phyloP scores from a whole-genome alignment of 2,888 invertebrate species.

The Pollenia angustigena region DNA sequence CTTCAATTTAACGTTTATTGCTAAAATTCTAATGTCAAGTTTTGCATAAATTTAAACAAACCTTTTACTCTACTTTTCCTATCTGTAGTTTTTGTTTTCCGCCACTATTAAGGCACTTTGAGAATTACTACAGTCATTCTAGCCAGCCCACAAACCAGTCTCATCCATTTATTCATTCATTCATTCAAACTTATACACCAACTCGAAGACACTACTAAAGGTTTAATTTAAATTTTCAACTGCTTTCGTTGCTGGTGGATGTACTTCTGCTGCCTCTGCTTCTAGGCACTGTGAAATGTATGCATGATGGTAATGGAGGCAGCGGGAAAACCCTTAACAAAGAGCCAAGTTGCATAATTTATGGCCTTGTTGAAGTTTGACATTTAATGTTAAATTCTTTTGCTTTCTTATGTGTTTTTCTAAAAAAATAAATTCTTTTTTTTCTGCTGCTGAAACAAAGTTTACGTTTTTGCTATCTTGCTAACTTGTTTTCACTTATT shows the following conservation, averaged over 20 bases:
- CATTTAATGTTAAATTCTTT: slow-evolving; percentile 65
- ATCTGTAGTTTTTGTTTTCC: background rate
- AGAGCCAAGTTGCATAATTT: slow-evolving; percentile 68
- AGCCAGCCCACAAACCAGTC: slow-evolving; percentile 8
- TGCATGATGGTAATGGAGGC: background rate
- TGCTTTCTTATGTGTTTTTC: slow-evolving; percentile 20
- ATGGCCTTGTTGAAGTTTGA: slow-evolving; percentile 69
- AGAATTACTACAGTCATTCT: background rate
- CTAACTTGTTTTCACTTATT: background rate
- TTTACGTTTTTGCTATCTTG: background rate
- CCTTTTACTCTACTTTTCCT: slow-evolving; percentile 20
- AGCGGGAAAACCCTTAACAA: slow-evolving; percentile 7
- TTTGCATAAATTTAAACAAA: slow-evolving; percentile 63
- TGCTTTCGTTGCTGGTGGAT: background rate
- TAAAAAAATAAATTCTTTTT: background rate
- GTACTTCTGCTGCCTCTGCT: background rate
- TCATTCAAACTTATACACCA: background rate
- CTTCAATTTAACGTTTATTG: slow-evolving; percentile 34
- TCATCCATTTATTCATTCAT: slow-evolving; percentile 39
- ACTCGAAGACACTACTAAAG: background rate
- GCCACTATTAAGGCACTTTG: background rate
- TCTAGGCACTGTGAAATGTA: background rate
- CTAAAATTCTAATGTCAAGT: slow-evolving; percentile 50
- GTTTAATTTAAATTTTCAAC: slow-evolving; percentile 1
- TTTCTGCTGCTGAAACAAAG: slow-evolving; percentile 3